A percentile compares a stretch with the other conserved stretches of the same genome.
Evolutionary conservation across 1,140 invertebrate genomes (phyloP).

Genomic region (Drosophila kepulauana): DNA sequence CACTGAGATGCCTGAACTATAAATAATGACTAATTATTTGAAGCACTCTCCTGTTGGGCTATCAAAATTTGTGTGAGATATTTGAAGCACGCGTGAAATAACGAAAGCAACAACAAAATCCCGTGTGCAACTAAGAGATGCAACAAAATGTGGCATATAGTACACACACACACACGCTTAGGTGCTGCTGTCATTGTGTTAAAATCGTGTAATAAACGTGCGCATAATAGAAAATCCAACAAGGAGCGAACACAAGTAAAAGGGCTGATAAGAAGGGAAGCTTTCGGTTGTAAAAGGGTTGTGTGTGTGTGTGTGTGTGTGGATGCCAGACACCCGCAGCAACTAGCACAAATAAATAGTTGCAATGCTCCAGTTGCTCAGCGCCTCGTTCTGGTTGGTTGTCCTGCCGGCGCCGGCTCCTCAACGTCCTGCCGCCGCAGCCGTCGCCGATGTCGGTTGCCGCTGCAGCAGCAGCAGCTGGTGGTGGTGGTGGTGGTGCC

Average conservation of each 20-base stretch:
- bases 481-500: constrained; percentile 65
- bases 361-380: constrained; percentile 77
- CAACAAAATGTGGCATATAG: constrained; percentile 53
- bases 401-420: constrained; percentile 54
- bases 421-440: constrained; percentile 20
- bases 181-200: constrained; percentile 54
- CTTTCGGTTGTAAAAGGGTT: constrained; percentile 1
- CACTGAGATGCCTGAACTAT: neutral
- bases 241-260: constrained; percentile 11
- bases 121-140: constrained; percentile 15
- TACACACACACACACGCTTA: constrained; percentile 29
- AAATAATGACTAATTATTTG: neutral
- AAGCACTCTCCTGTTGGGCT: neutral
- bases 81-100: constrained; percentile 14
- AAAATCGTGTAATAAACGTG: constrained; percentile 80
- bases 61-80: neutral
- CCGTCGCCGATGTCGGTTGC: neutral
- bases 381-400: constrained; percentile 78
- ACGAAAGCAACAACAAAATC: constrained; percentile 7
- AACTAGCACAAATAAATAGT: constrained; percentile 77
- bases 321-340: constrained; percentile 25
- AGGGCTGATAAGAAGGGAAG: neutral
- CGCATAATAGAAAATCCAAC: constrained; percentile 75
- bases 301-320: neutral
- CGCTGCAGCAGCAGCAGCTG: constrained; percentile 24